Conservation (phyloP, 2,888 invertebrate genomes). For the Phengaris arion region DNA sequence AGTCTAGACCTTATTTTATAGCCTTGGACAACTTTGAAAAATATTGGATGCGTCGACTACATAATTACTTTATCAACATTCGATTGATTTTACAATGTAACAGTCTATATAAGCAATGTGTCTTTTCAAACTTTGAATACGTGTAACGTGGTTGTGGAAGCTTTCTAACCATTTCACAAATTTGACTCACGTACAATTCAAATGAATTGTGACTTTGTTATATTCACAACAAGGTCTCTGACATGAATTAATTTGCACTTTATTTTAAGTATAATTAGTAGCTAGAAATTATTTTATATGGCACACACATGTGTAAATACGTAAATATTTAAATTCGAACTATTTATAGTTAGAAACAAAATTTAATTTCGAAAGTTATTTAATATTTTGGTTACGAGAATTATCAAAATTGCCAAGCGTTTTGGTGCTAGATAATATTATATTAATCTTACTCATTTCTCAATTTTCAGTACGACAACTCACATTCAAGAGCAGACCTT, state of each 20-base stretch:
- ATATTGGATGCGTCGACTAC: no score
- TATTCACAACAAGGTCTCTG: conserved; percentile 10
- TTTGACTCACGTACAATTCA: conserved; percentile 18
- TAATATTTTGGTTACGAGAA: not conserved
- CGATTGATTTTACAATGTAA: not conserved
- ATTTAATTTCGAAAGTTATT: not conserved
- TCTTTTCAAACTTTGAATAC: conserved; percentile 5
- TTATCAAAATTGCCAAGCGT: not conserved
- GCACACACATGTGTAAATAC: not conserved
- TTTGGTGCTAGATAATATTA: not conserved
- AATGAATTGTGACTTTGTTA: conserved; percentile 24
- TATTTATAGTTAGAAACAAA: not conserved
- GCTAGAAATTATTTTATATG: conserved; percentile 5
- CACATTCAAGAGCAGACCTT: conserved; percentile 71
- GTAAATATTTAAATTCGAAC: not conserved
- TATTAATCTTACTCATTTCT: conserved; percentile 20
- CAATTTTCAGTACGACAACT: conserved; percentile 65
- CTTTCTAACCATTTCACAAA: not conserved
- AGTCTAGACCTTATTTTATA: no score
- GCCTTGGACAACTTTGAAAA: no score
- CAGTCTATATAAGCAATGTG: not conserved
- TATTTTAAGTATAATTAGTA: conserved; percentile 18
- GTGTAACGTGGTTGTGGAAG: conserved; percentile 20
- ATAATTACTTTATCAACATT: not conserved
- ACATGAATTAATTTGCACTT: conserved; percentile 21